A percentile compares a stretch with the other conserved stretches of the same genome.
Evolutionary conservation across 2,797 vertebrate genomes (phyloP).

Genomic region (Diplodus puntazzo): DNA sequence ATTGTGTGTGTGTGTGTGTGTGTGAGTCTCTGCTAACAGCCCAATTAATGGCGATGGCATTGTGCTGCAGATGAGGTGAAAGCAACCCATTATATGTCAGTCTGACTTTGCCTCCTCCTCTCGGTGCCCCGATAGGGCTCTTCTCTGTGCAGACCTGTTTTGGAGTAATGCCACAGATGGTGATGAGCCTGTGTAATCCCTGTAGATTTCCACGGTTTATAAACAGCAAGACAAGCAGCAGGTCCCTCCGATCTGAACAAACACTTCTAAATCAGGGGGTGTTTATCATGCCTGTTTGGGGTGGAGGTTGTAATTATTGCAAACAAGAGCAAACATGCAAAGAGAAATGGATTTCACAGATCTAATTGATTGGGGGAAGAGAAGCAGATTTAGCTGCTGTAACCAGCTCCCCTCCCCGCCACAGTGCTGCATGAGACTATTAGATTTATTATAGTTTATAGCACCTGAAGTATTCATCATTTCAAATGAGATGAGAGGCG

Average conservation of each 20-base stretch:
- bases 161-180: constrained; percentile 85
- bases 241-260: constrained; percentile 81
- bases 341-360: constrained; percentile 87
- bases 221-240: constrained; percentile 84
- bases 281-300: constrained; percentile 81
- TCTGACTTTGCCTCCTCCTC: constrained; percentile 63
- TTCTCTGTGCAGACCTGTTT: constrained; percentile 78
- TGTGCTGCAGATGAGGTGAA: constrained; percentile 75
- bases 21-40: constrained; percentile 60
- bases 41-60: constrained; percentile 72
- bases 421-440: constrained; percentile 62
- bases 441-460: constrained; percentile 74
- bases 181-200: constrained; percentile 83
- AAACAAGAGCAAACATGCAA: constrained; percentile 87
- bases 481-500: constrained; percentile 51
- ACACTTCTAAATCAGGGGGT: constrained; percentile 83
- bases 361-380: constrained; percentile 85
- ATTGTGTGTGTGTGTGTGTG: constrained; percentile 17
- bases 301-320: constrained; percentile 86
- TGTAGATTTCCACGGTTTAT: constrained; percentile 82
- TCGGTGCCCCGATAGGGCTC: constrained; percentile 49
- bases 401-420: constrained; percentile 26
- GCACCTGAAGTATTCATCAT: constrained; percentile 71
- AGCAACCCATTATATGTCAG: constrained; percentile 73
- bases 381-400: constrained; percentile 68